A percentile compares a stretch with the other conserved stretches of the same genome.
phyloP scores from a whole-genome alignment of 2,797 vertebrate species.

The Delichon dasypus region DNA sequence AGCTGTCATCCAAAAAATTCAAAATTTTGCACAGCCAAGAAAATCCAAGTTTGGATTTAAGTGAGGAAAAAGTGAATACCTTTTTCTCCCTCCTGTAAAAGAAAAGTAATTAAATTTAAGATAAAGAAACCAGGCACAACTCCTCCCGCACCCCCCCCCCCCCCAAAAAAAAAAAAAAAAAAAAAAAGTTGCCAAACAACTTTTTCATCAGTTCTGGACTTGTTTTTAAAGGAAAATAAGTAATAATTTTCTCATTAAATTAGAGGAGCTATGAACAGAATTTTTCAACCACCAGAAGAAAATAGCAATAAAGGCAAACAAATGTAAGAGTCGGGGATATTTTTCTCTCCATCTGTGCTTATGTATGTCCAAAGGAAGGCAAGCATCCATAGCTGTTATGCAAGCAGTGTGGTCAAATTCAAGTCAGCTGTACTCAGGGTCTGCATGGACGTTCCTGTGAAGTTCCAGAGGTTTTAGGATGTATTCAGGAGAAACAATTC shows the following conservation, averaged over 20 bases:
- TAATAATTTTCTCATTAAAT: not conserved
- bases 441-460: not conserved
- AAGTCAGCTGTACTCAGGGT: not conserved
- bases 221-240: not conserved
- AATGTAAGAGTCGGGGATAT: accelerated
- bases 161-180: no score
- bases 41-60: not conserved
- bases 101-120: not conserved
- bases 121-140: not conserved
- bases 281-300: not conserved
- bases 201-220: not conserved
- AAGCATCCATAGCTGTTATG: not conserved
- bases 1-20: not conserved
- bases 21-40: not conserved
- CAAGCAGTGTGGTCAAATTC: not conserved
- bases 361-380: not conserved
- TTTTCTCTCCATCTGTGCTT: not conserved
- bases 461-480: not conserved
- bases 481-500: not conserved
- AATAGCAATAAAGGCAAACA: not conserved
- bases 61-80: not conserved
- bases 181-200: not conserved
- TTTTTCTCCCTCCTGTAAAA: not conserved
- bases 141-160: no score
- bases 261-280: not conserved